Evolutionary conservation across 37 sponge, comb jelly and placozoan genomes (phyloP), one percentile per base, ranked within the genome.

Genomic region (Cliona cf. orientalis): DNA sequence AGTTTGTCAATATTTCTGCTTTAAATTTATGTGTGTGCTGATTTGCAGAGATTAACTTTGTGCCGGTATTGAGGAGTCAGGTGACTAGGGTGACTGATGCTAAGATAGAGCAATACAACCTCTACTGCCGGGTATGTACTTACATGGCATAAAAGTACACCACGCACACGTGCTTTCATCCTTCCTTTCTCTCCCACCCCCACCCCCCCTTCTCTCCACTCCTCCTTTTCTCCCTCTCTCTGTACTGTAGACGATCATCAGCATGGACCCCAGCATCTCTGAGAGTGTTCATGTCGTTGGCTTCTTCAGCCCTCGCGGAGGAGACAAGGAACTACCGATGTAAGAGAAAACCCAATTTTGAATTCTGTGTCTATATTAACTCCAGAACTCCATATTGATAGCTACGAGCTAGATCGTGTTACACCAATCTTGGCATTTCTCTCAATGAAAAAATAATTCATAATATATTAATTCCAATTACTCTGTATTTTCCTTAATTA

Each of bases 71-170:
- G 6, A 45, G 93, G 35, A 92, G 93, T 64, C 85, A 92, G 72
- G 86, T 92, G 44, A 76, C 80, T 46, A 92, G 45, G 29, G 93
- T 92, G 17, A 89, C 93, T 53, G 93, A 92, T 76, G 93, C 93
- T 37, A 73, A 89, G 53, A 49, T 88, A 42, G 93, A 92, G 0
- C 66, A 80, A 33, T 80, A 88, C 58, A 92, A 92, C 46, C 44
- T 64, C 46, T 92, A 92, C 71, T 88, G 89, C 40, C 85, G 88
- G 69, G 93, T 90, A 41, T 56, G 56, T n/a, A 32, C 21, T 2
- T 29, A 19, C 55, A 49, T 49, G 55, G 17, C 55, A 49, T 49
- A 11, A 49, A 11, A 49, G 55, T 49, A 49, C 17, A 49, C 55
- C 55, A 19, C 14, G 55, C 17, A 49, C 17, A 49, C 11, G 55